Base-by-base conservation (phyloP, 2,797 vertebrate species). In the Ceyx erithaca region DNA sequence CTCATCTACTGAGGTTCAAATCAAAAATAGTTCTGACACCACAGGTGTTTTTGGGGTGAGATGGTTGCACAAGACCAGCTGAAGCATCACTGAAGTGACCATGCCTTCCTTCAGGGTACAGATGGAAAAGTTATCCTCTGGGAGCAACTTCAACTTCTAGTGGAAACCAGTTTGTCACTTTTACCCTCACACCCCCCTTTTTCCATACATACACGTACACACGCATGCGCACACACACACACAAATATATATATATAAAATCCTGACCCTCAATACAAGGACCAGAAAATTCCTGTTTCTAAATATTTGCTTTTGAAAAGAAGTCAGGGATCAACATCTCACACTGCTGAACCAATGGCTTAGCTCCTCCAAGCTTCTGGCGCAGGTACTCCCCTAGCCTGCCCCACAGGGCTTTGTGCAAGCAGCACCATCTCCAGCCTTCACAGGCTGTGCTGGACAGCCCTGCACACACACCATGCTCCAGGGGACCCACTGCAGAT, bases 71-170 rank as follows among this genome's bases (percentile, higher is more conserved):
- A 57, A 69, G 57, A 46, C 20, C 26, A 37, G 16, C 57, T 73
- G n/a, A 69, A 78, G 33, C 26, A 64, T 41, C 31, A 51, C 17
- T 51, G 30, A 30, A 77, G 58, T 30, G 20, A 37, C 13, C 12
- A 35, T 19, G n/a, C 1, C 0, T 28, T 67, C 23, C 48, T 58
- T 31, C 43, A 54, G 33, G 31, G 43, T 14, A 46, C 16, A 0
- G 0, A 13, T 63, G 33, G 28, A 72, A n/a, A 3, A 2, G 14
- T 9, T 22, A 46, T 21, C 26, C 35, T 51, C 45, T 57, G 19
- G 19, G 14, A 71, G 3, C 28, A 72, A 14, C 23, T 55, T 54
- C n/a, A 71, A 13, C 20, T 54, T 57, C 15, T 54, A 52, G 40
- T 6, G 26, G 49, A 72, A 87, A 72, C 19, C 35, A 45, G 15